phyloP scores from a whole-genome alignment of 2,797 vertebrate species.

The Poeciliopsis presidionis region DNA sequence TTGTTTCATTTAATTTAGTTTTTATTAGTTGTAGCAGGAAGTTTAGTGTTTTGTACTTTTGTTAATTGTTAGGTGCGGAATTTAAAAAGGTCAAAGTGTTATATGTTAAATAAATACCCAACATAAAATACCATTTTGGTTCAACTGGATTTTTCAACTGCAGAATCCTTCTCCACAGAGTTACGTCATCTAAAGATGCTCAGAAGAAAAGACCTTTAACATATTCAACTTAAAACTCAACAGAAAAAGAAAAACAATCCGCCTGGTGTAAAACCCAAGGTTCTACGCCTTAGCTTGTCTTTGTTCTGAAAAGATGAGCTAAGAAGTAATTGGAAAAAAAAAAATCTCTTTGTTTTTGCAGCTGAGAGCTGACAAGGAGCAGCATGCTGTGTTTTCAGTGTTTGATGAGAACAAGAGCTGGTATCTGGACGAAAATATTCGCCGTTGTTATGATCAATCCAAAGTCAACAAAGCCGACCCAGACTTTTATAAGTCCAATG shows the following conservation, averaged over 20 bases:
- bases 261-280: too few relatives aligned
- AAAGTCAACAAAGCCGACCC: slow-evolving; percentile 85
- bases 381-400: slow-evolving; percentile 88
- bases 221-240: background rate
- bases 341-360: slow-evolving; percentile 56
- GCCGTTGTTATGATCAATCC: slow-evolving; percentile 77
- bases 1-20: too few relatives aligned
- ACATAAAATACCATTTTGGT: background rate
- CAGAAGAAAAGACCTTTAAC: background rate
- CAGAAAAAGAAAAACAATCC: too few relatives aligned
- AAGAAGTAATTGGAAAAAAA: background rate
- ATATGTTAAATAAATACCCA: too few relatives aligned
- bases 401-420: slow-evolving; percentile 98
- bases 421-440: slow-evolving; percentile 93
- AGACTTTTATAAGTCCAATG: slow-evolving; percentile 90
- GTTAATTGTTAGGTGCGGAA: too few relatives aligned
- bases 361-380: slow-evolving; percentile 92
- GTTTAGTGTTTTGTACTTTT: too few relatives aligned
- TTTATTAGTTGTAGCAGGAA: too few relatives aligned
- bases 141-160: background rate
- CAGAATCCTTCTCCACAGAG: background rate
- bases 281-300: too few relatives aligned
- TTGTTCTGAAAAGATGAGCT: background rate
- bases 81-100: too few relatives aligned
- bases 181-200: background rate